Conservation (phyloP, 2,888 invertebrate genomes). For the Caenorhabditis sinica region DNA sequence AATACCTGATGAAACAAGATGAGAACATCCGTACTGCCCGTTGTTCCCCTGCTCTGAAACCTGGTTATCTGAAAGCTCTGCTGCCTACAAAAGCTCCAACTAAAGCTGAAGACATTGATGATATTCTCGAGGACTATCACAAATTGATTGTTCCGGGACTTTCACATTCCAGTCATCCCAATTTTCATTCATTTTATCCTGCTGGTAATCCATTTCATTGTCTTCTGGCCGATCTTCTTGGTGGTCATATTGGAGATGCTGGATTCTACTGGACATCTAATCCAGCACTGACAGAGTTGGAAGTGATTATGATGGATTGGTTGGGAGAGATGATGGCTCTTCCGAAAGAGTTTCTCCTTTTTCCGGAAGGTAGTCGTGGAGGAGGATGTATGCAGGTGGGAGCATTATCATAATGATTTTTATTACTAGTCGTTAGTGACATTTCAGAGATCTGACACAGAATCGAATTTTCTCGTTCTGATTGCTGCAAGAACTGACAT, state of each 20-base stretch:
- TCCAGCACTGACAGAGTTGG: conserved; percentile 59
- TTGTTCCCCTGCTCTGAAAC: conserved; percentile 60
- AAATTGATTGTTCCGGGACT: conserved; percentile 63
- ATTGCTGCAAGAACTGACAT: conserved; percentile 56
- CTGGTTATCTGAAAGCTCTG: conserved; percentile 58
- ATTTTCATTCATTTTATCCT: conserved; percentile 61
- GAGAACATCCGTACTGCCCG: conserved; percentile 46
- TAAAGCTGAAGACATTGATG: conserved; percentile 62
- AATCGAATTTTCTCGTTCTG: conserved; percentile 53
- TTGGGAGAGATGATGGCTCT: conserved; percentile 63
- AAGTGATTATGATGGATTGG: conserved; percentile 66
- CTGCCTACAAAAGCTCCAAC: conserved; percentile 51
- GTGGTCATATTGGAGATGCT: conserved; percentile 58
- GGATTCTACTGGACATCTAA: conserved; percentile 60
- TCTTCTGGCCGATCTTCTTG: conserved; percentile 58
- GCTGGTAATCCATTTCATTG: conserved; percentile 60
- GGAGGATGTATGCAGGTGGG: conserved; percentile 58
- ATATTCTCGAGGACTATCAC: conserved; percentile 62
- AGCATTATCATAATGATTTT: neutral
- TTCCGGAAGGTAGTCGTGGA: conserved; percentile 59
- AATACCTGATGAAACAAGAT: conserved; percentile 60
- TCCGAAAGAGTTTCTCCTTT: conserved; percentile 59
- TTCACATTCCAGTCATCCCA: conserved; percentile 59
- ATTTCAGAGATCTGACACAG: conserved; percentile 51
- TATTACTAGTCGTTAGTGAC: neutral